Evolutionary conservation across 2,113 vertebrate genomes (phyloP), one percentile per base, ranked within the genome.

Genomic region (Prolemur simus): DNA sequence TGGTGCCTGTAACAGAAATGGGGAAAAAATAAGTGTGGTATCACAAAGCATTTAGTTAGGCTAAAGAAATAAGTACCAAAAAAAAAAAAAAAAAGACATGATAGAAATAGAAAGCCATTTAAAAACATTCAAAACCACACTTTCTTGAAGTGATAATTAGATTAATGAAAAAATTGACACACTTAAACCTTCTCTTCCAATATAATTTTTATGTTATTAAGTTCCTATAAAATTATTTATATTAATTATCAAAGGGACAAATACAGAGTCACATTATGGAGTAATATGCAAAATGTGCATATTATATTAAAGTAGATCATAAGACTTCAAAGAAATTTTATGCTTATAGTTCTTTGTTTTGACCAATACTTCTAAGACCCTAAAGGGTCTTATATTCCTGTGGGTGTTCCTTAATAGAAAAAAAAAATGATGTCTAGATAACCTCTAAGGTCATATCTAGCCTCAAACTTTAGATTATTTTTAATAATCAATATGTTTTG

Each of bases 201-300:
- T 49, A 32, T 78, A 88, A 96, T 63, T 97, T 69, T 14, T 87
- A 71, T 84, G 81, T 94, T 64, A 83, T 78, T 89, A 91, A 66
- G 10, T 3, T 29, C 25, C 12, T 58, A 15, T 73, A 68, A 81
- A 77, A 69, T 73, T 87, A 87, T 39, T 87, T 37, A 69, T 58
- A 60, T 91, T 78, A 84, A 95, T 73, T 94, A 95, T 56, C 29
- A 95, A 85, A 71, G 14, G 13, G 45, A 77, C 14, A 97, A 73
- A 95, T 89, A 78, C 54, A 87, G 32, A 89, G n/a, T 15, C 14
- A 58, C 6, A 78, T 56, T 78, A n/a, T 89, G 17, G 42, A 45
- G 27, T 42, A 8, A 94, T 84, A 77, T 73, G 21, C 0, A 92
- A 93, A 95, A 76, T 85, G 11, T 81, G 5, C 29, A 29, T 71